phyloP scores from a whole-genome alignment of 2,888 invertebrate genomes.

The Leptopilina drosophilae region DNA sequence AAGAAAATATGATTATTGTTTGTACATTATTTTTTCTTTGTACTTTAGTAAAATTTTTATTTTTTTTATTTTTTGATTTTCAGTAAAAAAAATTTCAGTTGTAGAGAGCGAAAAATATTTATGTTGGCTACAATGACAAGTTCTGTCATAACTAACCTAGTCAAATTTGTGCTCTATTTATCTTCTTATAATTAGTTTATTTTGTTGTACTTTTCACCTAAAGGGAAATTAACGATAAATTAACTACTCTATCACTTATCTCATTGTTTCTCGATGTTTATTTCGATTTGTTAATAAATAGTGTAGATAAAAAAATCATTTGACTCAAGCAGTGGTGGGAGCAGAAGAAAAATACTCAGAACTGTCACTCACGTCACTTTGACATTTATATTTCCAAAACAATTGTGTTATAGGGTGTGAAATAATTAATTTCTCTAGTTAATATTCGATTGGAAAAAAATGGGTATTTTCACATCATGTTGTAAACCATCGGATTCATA shows the following conservation, averaged over 20 bases:
- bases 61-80: neutral
- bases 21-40: neutral
- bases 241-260: neutral
- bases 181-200: neutral
- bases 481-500: constrained; percentile 79
- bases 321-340: neutral
- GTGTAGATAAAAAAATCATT: neutral
- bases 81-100: neutral
- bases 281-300: neutral
- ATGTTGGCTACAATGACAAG: neutral
- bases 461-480: constrained; percentile 78
- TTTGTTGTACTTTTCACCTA: no score
- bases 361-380: constrained; percentile 33
- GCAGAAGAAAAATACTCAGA: constrained; percentile 21
- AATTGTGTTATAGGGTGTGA: neutral
- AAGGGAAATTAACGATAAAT: neutral
- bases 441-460: constrained; percentile 33
- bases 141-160: neutral
- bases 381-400: neutral
- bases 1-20: neutral
- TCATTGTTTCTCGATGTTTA: neutral
- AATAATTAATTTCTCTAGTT: neutral
- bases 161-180: neutral
- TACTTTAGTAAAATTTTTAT: neutral
- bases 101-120: neutral